Percentiles rank a stretch among this genome's conserved stretches.
Conservation (phyloP, 2,888 invertebrate species). For the Agriopis marginaria region DNA sequence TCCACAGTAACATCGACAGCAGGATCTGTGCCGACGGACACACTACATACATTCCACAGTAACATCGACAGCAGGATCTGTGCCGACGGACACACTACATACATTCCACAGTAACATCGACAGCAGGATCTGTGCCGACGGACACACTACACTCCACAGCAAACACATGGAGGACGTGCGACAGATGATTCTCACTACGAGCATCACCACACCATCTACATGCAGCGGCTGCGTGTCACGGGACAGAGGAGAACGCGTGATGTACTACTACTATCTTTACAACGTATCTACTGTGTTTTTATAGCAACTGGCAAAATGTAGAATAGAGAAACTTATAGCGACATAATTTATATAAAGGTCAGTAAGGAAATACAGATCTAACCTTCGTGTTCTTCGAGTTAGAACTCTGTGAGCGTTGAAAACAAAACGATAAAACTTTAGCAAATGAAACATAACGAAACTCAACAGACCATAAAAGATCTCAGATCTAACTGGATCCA, state of each 20-base stretch:
- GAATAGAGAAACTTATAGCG: neutral
- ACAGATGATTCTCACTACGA: neutral
- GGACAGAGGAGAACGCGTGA: too few species aligned
- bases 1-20: too few species aligned
- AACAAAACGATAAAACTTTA: constrained; percentile 37
- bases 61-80: constrained; percentile 94
- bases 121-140: too few species aligned
- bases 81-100: neutral
- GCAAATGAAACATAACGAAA: constrained; percentile 20
- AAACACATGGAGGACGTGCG: neutral
- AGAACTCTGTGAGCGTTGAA: constrained; percentile 48
- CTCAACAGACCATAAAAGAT: neutral
- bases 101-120: too few species aligned
- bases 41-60: too few species aligned
- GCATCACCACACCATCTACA: neutral
- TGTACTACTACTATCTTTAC: neutral
- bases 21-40: too few species aligned
- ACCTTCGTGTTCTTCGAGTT: constrained; percentile 51
- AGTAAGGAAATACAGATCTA: constrained; percentile 32
- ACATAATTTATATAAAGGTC: neutral
- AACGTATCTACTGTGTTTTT: neutral
- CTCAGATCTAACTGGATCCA: neutral
- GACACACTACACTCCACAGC: too few species aligned
- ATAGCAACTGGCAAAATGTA: neutral
- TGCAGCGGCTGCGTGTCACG: too few species aligned